Percentiles rank a stretch among this genome's conserved stretches.
phyloP scores from a whole-genome alignment of 2,113 vertebrate genomes.

The Tor tambroides region DNA sequence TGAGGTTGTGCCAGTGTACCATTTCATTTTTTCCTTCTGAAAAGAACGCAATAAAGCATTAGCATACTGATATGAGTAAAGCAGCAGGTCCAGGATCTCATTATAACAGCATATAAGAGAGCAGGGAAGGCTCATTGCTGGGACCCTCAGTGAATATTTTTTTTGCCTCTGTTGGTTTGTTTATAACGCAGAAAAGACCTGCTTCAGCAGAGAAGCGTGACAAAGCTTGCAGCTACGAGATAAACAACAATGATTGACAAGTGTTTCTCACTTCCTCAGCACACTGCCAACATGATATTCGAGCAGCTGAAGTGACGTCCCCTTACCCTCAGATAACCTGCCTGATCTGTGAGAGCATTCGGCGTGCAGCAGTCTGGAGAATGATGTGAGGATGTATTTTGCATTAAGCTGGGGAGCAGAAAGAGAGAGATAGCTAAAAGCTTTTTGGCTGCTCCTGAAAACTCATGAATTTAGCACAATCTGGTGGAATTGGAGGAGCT shows the following conservation, averaged over 20 bases:
- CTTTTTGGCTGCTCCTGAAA: conserved; percentile 15
- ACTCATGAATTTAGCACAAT: background rate
- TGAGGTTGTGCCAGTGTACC: background rate
- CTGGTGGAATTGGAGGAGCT: conserved; percentile 10
- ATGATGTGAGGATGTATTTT: conserved; percentile 45
- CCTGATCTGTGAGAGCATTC: background rate
- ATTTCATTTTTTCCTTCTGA: conserved; percentile 18
- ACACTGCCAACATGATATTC: conserved; percentile 1
- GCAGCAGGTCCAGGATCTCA: background rate
- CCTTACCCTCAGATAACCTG: conserved; percentile 7
- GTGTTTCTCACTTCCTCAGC: background rate
- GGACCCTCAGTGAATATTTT: background rate
- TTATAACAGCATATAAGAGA: conserved; percentile 6
- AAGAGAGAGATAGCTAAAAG: conserved; percentile 6
- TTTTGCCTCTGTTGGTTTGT: conserved; percentile 4
- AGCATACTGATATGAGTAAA: conserved; percentile 40
- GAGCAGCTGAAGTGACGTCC: background rate
- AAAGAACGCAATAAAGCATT: background rate
- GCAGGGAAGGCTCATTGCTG: background rate
- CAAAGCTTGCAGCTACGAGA: background rate
- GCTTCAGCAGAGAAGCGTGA: background rate
- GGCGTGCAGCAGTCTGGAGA: background rate
- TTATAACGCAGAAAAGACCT: background rate
- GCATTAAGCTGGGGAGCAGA: conserved; percentile 35
- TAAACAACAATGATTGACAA: conserved; percentile 32